Evolutionary conservation across 2,797 vertebrate genomes (phyloP).

Genomic region (Erethizon dorsatum): DNA sequence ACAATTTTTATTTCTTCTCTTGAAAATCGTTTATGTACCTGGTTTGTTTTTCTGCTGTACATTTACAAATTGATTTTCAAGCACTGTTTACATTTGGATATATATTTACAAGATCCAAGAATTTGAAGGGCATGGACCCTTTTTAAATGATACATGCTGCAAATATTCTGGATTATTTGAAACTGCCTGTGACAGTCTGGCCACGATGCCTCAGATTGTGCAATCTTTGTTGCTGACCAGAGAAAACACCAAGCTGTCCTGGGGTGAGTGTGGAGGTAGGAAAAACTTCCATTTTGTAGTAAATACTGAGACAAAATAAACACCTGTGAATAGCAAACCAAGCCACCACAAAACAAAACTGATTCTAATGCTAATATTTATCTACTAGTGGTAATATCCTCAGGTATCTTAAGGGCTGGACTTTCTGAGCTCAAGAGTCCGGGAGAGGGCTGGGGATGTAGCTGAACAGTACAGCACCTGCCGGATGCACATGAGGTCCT

Average conservation of each 20-base stretch:
- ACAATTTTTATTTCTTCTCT: neutral
- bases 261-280: neutral
- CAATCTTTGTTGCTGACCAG: neutral
- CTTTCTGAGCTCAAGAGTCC: neutral
- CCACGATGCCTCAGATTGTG: neutral
- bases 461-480: neutral
- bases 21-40: neutral
- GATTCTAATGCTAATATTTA: neutral
- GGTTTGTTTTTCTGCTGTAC: neutral
- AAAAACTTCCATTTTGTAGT: neutral
- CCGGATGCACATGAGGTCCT: neutral
- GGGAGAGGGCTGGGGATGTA: neutral
- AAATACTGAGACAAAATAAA: neutral
- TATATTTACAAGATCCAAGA: constrained; percentile 10
- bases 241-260: neutral
- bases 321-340: neutral
- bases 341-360: neutral
- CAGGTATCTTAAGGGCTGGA: neutral
- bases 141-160: neutral
- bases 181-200: neutral
- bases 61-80: neutral
- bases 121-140: neutral
- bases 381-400: neutral
- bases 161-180: neutral
- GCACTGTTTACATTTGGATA: neutral